These are phyloP conservation scores for Ctenodactylus gundi DNA, from an alignment of 2,113 vertebrate genomes.

Conservation along the genomic window DNA sequence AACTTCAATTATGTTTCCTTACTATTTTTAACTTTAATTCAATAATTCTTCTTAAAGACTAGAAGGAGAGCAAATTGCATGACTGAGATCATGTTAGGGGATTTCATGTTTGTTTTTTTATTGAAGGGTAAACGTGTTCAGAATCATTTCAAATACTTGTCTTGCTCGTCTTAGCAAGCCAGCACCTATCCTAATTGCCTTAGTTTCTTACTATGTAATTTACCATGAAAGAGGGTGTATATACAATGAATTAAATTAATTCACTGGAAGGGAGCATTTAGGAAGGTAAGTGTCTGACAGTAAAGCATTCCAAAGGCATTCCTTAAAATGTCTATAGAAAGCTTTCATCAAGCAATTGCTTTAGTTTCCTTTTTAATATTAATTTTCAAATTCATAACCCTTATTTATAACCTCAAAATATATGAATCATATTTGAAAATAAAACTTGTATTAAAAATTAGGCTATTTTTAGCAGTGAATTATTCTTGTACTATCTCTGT, in stretches of 20 bases:
- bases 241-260: constrained; percentile 39
- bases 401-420: constrained; percentile 56
- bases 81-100: neutral
- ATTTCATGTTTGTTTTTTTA: constrained; percentile 37
- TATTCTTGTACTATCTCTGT: constrained; percentile 57
- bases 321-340: constrained; percentile 58
- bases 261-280: neutral
- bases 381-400: constrained; percentile 51
- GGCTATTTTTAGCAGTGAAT: constrained; percentile 19
- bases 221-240: neutral
- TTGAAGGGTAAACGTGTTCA: neutral
- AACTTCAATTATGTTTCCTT: constrained; percentile 3
- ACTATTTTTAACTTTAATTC: constrained; percentile 19
- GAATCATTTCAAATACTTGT: constrained; percentile 8
- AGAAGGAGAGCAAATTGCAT: neutral
- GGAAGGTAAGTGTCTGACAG: constrained; percentile 48
- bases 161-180: neutral
- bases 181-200: neutral
- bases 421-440: constrained; percentile 51
- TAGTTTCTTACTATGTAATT: constrained; percentile 25
- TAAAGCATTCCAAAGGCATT: constrained; percentile 43
- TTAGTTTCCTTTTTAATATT: constrained; percentile 57
- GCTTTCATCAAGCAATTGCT: constrained; percentile 58
- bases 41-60: constrained; percentile 21
- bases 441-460: constrained; percentile 30